A percentile compares a stretch with the other conserved stretches of the same genome.
These are phyloP conservation scores for Pangasius sanitwongsei DNA, from an alignment of 2,797 vertebrate genomes.

Conservation along the genomic window DNA sequence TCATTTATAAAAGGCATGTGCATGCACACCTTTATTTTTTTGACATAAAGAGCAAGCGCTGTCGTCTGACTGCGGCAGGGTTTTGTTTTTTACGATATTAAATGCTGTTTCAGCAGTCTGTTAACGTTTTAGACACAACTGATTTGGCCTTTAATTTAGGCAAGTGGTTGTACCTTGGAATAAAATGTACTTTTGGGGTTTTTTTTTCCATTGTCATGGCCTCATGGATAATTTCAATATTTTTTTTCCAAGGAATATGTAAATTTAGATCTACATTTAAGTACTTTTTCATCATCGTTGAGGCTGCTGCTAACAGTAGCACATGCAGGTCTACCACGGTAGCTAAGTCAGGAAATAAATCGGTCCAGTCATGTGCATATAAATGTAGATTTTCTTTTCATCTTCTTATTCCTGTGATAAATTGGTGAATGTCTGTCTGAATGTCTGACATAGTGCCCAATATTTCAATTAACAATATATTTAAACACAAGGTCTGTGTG, in stretches of 20 bases:
- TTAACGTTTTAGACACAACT: not conserved
- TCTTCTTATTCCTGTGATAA: conserved; percentile 3
- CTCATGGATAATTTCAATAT: not conserved
- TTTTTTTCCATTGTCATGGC: not conserved
- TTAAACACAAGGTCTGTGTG: not conserved
- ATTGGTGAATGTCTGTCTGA: conserved; percentile 2
- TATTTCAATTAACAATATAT: not conserved
- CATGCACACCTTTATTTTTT: not conserved
- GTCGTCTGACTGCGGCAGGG: not conserved
- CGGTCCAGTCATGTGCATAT: too few species aligned
- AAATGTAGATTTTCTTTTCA: not conserved
- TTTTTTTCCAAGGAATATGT: not conserved
- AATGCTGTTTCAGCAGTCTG: not conserved
- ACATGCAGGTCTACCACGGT: not conserved
- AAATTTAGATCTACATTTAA: not conserved
- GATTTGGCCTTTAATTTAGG: too few species aligned
- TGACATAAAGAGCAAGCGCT: not conserved
- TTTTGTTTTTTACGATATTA: not conserved
- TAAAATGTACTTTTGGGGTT: too few species aligned
- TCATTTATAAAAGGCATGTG: not conserved
- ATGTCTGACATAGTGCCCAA: not conserved
- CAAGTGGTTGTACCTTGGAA: not conserved
- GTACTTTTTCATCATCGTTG: not conserved
- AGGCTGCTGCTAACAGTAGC: not conserved
- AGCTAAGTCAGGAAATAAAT: not conserved